Evolutionary conservation across 2,113 vertebrate genomes (phyloP).

Genomic region (Cepphus grylle): DNA sequence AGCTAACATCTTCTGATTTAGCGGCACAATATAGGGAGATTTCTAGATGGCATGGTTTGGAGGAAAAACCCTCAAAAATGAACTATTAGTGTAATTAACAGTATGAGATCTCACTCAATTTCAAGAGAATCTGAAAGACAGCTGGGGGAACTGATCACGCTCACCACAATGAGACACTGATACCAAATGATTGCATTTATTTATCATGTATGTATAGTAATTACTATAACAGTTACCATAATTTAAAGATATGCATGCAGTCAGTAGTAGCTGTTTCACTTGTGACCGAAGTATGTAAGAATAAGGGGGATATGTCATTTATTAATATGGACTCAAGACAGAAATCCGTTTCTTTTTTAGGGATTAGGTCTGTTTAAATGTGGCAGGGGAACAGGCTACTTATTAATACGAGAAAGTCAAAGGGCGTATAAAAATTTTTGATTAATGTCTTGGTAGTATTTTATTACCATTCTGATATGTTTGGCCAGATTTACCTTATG

Average conservation of each 20-base stretch:
- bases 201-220: background rate
- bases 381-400: background rate
- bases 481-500: background rate
- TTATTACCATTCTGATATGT: background rate
- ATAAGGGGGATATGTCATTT: background rate
- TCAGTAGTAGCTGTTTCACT: background rate
- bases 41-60: background rate
- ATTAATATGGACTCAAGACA: background rate
- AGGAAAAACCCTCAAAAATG: background rate
- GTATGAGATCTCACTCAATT: background rate
- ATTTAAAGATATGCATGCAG: background rate
- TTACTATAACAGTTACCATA: background rate
- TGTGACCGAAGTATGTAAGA: background rate
- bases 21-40: background rate
- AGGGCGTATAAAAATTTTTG: background rate
- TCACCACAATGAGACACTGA: background rate
- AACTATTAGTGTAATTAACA: background rate
- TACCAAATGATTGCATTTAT: background rate
- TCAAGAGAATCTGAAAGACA: background rate
- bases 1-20: background rate
- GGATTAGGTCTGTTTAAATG: background rate
- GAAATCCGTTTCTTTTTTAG: background rate
- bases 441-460: background rate
- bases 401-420: background rate
- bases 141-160: background rate